Percentiles rank a stretch among this genome's conserved stretches.
These are phyloP conservation scores for Microcebus lehilahytsara DNA, from an alignment of 2,113 vertebrate genomes.

Conservation along the genomic window DNA sequence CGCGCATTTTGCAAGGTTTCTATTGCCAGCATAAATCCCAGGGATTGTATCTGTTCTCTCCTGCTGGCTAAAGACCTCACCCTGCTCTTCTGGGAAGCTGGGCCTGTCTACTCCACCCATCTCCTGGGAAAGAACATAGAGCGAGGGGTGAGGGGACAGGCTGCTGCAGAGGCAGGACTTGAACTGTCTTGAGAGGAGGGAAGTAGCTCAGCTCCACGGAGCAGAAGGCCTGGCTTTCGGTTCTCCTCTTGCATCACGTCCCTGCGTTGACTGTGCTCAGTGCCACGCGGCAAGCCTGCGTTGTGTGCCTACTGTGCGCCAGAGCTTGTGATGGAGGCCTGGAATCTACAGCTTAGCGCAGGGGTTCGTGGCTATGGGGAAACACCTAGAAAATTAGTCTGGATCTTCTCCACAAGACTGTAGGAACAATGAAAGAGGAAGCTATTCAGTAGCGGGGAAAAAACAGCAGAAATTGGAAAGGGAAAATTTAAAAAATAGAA, in stretches of 20 bases:
- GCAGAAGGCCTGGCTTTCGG: not conserved
- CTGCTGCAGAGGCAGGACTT: not conserved
- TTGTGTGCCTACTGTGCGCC: not conserved
- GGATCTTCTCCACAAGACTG: not conserved
- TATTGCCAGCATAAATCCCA: not conserved
- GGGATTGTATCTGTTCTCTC: not conserved
- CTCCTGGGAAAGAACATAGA: not conserved
- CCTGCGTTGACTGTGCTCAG: not conserved
- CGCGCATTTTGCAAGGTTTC: not conserved
- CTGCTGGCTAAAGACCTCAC: not conserved
- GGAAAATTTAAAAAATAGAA: not conserved
- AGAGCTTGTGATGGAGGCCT: not conserved
- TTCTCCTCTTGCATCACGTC: not conserved
- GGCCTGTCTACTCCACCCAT: not conserved
- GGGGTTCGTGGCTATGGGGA: not conserved
- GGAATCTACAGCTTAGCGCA: not conserved
- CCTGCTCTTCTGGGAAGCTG: not conserved
- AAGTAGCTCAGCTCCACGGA: not conserved
- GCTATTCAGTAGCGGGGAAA: not conserved
- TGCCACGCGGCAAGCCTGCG: not conserved
- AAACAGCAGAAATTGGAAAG: not conserved
- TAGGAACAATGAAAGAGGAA: not conserved
- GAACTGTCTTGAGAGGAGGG: not conserved
- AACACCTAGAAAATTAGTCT: not conserved
- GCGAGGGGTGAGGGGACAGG: not conserved